These are phyloP conservation scores for Melanotus villosus DNA, from an alignment of 2,888 invertebrate species.

Conservation along the genomic window DNA sequence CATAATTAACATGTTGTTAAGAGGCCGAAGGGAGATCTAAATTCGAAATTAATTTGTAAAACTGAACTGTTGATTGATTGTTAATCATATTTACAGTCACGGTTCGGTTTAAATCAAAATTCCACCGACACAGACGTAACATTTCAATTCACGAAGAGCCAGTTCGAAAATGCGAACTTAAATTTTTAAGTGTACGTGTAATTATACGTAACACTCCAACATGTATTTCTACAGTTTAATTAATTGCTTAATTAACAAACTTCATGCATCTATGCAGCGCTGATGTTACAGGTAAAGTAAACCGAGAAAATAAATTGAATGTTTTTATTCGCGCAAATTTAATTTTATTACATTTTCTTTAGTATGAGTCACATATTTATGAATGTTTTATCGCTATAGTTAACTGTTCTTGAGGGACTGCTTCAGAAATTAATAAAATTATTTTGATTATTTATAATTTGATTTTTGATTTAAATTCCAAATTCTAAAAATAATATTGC, in stretches of 20 bases:
- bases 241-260: slow-evolving; percentile 27
- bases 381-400: not conserved
- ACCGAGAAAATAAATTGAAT: not conserved
- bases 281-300: not conserved
- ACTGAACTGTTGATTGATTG: slow-evolving; percentile 22
- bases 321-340: not conserved
- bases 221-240: slow-evolving; percentile 15
- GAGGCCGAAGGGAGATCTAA: slow-evolving; percentile 10
- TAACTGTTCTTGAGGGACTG: not conserved
- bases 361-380: not conserved
- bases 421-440: not conserved
- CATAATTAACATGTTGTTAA: slow-evolving; percentile 29
- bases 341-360: slow-evolving; percentile 2
- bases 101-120: slow-evolving; percentile 20
- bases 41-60: slow-evolving; percentile 22
- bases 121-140: not conserved
- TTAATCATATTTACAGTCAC: slow-evolving; percentile 26
- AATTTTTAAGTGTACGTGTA: slow-evolving; percentile 1
- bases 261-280: not conserved
- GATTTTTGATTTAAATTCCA: too few species aligned
- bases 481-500: too few species aligned
- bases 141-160: not conserved
- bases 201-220: not conserved
- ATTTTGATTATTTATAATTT: not conserved
- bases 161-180: not conserved